These are phyloP conservation scores for Erebia epiphron DNA, from an alignment of 2,888 invertebrate species.

Conservation along the genomic window DNA sequence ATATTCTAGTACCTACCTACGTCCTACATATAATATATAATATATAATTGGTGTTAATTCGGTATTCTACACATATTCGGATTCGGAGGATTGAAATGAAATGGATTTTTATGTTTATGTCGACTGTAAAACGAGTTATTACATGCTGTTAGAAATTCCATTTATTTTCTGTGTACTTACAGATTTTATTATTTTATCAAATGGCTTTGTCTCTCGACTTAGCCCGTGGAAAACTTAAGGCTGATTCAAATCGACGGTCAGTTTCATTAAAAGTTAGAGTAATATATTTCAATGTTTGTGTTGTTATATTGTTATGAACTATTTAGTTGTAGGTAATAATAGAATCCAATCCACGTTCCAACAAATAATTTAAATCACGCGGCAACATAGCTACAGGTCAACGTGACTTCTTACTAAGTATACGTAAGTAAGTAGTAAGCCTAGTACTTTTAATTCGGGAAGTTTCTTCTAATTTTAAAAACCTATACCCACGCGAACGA, in stretches of 20 bases:
- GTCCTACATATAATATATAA: too few species aligned
- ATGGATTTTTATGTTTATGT: slow-evolving; percentile 6
- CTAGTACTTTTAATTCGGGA: too few species aligned
- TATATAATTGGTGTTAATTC: not conserved
- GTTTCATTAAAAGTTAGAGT: not conserved
- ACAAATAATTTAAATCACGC: too few species aligned
- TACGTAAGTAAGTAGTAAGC: too few species aligned
- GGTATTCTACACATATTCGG: not conserved
- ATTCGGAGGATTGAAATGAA: slow-evolving; percentile 6
- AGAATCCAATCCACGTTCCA: too few species aligned
- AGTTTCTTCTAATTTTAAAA: too few species aligned
- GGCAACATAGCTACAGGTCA: too few species aligned
- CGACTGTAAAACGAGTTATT: slow-evolving; percentile 3
- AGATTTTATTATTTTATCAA: not conserved
- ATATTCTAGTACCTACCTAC: too few species aligned
- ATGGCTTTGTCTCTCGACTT: not conserved
- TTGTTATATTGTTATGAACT: not conserved
- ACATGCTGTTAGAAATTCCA: not conserved
- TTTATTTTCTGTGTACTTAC: not conserved
- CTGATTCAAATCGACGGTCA: not conserved
- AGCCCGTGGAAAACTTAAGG: not conserved
- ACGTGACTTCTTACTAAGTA: too few species aligned
- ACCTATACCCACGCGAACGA: too few species aligned
- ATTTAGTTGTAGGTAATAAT: too few species aligned
- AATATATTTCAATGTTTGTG: not conserved